Conservation (phyloP, 1,140 invertebrate genomes). For the Agrypnia vestita region DNA sequence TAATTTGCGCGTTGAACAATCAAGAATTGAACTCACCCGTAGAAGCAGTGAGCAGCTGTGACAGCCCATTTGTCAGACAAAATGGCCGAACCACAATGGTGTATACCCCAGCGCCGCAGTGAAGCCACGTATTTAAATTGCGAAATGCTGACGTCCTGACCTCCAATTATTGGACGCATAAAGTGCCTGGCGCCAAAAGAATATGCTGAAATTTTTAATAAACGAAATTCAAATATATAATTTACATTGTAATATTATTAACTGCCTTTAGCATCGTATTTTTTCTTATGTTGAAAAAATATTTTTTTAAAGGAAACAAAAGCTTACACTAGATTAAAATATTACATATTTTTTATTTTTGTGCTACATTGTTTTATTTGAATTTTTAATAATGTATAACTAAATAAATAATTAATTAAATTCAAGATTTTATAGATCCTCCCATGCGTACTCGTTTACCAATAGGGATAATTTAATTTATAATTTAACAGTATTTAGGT, state of each 20-base stretch:
- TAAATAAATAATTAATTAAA: too few species aligned
- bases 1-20: too few species aligned
- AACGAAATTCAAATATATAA: not conserved
- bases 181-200: not conserved
- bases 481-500: too few species aligned
- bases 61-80: slow-evolving; percentile 42
- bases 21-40: slow-evolving; percentile 2
- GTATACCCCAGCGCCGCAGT: slow-evolving; percentile 28
- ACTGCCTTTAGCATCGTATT: not conserved
- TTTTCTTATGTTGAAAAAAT: too few species aligned
- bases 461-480: too few species aligned
- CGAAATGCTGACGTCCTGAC: slow-evolving; percentile 22
- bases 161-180: slow-evolving; percentile 28
- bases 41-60: slow-evolving; percentile 49
- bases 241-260: not conserved
- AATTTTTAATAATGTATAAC: too few species aligned
- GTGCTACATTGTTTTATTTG: too few species aligned
- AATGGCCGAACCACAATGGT: slow-evolving; percentile 47
- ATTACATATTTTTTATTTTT: too few species aligned
- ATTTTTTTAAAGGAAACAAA: too few species aligned
- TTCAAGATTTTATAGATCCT: too few species aligned
- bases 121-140: slow-evolving; percentile 37
- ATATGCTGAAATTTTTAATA: not conserved
- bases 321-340: too few species aligned
- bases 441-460: too few species aligned